These are phyloP conservation scores for Vandiemenella viatica DNA, from an alignment of 2,888 invertebrate species.

Conservation along the genomic window DNA sequence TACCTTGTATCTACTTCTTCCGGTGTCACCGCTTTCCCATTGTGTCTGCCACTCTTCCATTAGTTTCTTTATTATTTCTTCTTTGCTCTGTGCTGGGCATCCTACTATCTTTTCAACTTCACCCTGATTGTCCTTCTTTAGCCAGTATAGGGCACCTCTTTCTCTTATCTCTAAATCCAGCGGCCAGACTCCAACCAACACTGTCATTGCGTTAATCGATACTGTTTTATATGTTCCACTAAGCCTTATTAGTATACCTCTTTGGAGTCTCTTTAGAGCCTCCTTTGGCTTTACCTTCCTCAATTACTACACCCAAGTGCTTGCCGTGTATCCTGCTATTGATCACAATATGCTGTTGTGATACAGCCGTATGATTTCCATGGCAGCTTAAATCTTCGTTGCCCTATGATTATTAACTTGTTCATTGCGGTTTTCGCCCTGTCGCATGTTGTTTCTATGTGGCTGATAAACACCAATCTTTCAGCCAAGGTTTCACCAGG, in stretches of 20 bases:
- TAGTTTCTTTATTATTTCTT: neutral
- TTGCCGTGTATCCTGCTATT: too few species aligned
- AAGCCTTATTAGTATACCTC: neutral
- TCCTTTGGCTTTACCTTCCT: neutral
- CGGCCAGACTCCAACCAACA: neutral
- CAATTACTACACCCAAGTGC: too few species aligned
- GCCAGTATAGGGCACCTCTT: neutral
- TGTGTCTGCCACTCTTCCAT: neutral
- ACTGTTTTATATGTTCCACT: neutral
- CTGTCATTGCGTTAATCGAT: neutral
- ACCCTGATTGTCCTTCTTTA: neutral
- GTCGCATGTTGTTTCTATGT: too few species aligned
- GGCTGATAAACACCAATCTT: too few species aligned
- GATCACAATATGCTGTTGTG: too few species aligned
- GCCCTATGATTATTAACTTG: too few species aligned
- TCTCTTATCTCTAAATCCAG: neutral
- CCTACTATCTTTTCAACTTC: neutral
- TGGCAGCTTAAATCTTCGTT: too few species aligned
- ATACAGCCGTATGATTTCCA: too few species aligned
- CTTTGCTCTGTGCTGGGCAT: too few species aligned
- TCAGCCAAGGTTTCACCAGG: too few species aligned
- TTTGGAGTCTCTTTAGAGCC: neutral
- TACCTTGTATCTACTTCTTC: too few species aligned
- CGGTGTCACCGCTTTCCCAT: neutral
- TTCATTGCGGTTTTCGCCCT: too few species aligned